phyloP scores from a whole-genome alignment of 2,113 vertebrate species.

The Sardina pilchardus region DNA sequence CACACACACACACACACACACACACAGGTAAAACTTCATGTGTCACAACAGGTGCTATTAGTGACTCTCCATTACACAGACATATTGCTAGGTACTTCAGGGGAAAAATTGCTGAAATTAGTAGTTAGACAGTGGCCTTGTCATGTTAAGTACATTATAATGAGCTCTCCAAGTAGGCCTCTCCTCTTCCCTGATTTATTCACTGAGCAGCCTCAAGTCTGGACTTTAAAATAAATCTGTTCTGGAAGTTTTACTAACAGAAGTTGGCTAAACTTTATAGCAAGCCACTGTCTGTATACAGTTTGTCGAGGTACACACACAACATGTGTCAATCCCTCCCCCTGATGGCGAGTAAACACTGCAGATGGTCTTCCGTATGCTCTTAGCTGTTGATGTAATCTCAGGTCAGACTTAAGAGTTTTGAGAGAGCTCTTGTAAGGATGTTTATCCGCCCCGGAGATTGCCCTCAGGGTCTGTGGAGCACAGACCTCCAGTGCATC shows the following conservation, averaged over 20 bases:
- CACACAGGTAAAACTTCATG: not conserved
- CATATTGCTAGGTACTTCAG: not conserved
- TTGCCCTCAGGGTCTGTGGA: not conserved
- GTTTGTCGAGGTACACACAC: not conserved
- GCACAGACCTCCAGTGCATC: not conserved
- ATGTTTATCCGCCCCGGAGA: not conserved
- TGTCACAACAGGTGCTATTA: slow-evolving; percentile 60
- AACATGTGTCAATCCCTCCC: not conserved
- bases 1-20: not conserved
- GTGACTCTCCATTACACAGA: slow-evolving; percentile 46
- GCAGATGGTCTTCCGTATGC: not conserved
- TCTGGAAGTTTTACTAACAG: not conserved
- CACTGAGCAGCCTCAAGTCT: not conserved
- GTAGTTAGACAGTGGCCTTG: not conserved
- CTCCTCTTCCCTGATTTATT: not conserved
- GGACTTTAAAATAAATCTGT: not conserved
- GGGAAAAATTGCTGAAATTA: not conserved
- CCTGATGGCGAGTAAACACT: not conserved
- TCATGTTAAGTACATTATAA: not conserved
- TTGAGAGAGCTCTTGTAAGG: not conserved
- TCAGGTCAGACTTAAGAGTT: not conserved
- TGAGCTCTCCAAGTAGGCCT: slow-evolving; percentile 5
- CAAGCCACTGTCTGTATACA: not conserved
- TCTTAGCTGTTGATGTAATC: not conserved
- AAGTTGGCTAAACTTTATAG: not conserved